phyloP scores from a whole-genome alignment of 1,140 invertebrate genomes.

The Carposina sasakii region DNA sequence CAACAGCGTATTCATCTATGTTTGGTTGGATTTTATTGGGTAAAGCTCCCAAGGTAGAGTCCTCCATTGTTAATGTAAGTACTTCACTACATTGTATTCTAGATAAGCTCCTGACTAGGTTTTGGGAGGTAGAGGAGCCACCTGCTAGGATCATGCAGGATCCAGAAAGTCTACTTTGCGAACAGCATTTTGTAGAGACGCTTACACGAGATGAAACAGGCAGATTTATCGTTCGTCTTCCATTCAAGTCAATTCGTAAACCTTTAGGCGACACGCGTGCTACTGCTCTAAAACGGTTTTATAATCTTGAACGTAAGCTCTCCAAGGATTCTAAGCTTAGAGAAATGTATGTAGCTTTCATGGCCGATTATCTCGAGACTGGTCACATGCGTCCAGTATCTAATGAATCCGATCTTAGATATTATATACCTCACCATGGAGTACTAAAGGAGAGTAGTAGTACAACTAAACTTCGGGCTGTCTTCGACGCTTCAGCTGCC shows the following conservation, averaged over 20 bases:
- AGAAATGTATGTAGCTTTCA: background rate
- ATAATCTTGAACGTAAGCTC: background rate
- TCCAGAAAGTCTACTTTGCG: background rate
- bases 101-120: no score
- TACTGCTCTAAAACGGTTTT: background rate
- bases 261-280: background rate
- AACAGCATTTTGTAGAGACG: background rate
- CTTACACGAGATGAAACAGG: background rate
- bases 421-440: background rate
- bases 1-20: no score
- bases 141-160: background rate
- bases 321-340: background rate
- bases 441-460: background rate
- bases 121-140: background rate
- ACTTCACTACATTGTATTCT: no score
- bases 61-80: no score
- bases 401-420: background rate
- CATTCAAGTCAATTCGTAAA: background rate
- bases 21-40: no score
- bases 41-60: no score
- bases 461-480: background rate
- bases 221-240: background rate
- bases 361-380: background rate
- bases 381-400: background rate
- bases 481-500: background rate